Conservation (phyloP, 1,140 invertebrate genomes). For the Drosophila yakuba region DNA sequence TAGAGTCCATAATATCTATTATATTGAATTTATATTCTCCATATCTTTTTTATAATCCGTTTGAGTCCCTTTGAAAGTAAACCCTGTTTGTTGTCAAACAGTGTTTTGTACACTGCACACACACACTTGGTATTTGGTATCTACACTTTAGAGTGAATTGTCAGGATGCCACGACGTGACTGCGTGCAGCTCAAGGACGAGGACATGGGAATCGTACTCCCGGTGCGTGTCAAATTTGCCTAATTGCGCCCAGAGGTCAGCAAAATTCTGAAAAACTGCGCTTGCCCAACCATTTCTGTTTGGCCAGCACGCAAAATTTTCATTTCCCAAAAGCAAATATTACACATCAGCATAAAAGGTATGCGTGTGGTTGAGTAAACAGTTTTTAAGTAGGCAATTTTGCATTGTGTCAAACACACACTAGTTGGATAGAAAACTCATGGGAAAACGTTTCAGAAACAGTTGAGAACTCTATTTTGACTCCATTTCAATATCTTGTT, state of each 20-base stretch:
- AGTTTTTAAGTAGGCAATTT: neutral
- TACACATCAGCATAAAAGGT: slow-evolving; percentile 8
- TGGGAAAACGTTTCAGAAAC: no score
- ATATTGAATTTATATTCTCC: no score
- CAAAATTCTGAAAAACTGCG: slow-evolving; percentile 23
- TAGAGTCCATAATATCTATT: no score
- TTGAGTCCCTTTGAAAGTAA: no score
- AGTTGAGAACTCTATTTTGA: no score
- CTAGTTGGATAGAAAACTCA: neutral
- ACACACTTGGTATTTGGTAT: neutral
- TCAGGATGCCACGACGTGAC: slow-evolving; percentile 14
- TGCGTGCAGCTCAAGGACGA: slow-evolving; percentile 39
- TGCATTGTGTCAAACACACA: neutral
- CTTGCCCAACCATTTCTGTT: slow-evolving; percentile 12
- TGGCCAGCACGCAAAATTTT: slow-evolving; percentile 9
- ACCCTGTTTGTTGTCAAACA: neutral
- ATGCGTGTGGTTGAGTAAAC: slow-evolving; percentile 1
- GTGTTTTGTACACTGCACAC: neutral
- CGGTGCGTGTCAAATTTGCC: slow-evolving; percentile 44
- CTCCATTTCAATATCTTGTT: no score
- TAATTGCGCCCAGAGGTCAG: slow-evolving; percentile 36
- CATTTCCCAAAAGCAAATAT: slow-evolving; percentile 21
- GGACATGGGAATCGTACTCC: slow-evolving; percentile 24
- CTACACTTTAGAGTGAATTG: neutral
- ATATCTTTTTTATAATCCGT: no score